These are phyloP conservation scores for Rhadina sibilatrix DNA, from an alignment of 2,113 vertebrate genomes.

Conservation along the genomic window DNA sequence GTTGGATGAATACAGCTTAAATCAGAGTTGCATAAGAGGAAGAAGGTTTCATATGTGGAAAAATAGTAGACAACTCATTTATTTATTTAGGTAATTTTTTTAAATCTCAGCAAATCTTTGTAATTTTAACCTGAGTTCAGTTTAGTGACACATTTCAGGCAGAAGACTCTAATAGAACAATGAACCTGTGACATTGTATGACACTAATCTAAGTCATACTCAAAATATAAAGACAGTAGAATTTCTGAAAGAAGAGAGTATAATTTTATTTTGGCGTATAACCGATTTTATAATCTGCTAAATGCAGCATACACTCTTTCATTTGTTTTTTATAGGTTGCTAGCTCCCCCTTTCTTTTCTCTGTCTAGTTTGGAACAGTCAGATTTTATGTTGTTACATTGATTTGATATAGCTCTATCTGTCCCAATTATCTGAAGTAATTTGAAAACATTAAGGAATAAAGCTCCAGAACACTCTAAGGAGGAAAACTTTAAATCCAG, in stretches of 20 bases:
- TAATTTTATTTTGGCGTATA: not conserved
- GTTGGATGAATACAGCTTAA: not conserved
- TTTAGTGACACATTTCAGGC: not conserved
- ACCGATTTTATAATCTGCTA: not conserved
- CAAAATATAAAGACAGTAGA: not conserved
- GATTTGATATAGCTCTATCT: not conserved
- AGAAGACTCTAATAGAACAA: not conserved
- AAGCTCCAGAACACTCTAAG: not conserved
- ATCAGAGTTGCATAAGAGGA: not conserved
- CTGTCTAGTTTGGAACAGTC: not conserved
- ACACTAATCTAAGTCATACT: not conserved
- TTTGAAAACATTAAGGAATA: not conserved
- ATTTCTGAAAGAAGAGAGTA: not conserved
- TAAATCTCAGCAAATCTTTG: rapidly evolving
- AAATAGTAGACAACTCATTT: not conserved
- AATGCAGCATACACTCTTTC: not conserved
- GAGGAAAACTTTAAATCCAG: not conserved
- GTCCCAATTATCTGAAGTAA: not conserved
- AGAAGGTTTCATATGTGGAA: not conserved
- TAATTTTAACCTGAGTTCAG: not conserved
- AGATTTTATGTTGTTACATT: not conserved
- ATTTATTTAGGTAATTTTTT: not conserved
- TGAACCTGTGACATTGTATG: not conserved
- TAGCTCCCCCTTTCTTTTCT: not conserved
- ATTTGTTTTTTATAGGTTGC: not conserved